Base-by-base conservation (phyloP, 2,113 vertebrate species). In the Muntiacus muntjak region DNA sequence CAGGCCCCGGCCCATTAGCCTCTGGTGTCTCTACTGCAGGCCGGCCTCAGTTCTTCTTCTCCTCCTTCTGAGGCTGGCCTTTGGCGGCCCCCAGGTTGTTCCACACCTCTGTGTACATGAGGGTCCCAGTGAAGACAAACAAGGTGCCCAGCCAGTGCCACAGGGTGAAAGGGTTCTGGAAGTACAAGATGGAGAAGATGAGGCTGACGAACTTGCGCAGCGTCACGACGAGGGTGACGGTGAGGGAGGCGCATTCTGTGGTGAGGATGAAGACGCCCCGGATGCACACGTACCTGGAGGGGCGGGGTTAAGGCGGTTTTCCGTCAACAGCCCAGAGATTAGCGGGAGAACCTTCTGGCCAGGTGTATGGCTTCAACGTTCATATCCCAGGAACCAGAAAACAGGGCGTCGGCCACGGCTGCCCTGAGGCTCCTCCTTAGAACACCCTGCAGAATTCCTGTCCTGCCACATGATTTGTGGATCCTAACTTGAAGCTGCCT, bases 201-300 rank as follows among this genome's bases (percentile, higher is more conserved):
- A 99, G 99, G 98, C 99, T 99, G 98, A 99, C 97, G 12, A 99
- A 99, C 98, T 99, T 99, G 57, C 99, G 99, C 0, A 99, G 99
- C 0, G 99, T 99, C 98, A 99, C 99, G 45, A 99, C 99, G 78
- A 99, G 98, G 0, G 99, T 99, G 97, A 99, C 99, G 0, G 99
- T 99, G 55, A 99, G 99, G 5, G 99, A 99, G 7, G 99, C 96
- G 67, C 99, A 99, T 97, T 99, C 99, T 0, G 99, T 99, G 52
- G 99, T 99, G 91, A 99, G 99, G 94, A 99, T 99, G 98, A 99
- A 99, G 13, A 99, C 99, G 0, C 99, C 99, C 0, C 99, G 99
- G 97, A 99, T 99, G 97, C 99, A 99, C 71, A 99, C 99, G 0
- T 99, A 99, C 98, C 99, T 99, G 98, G 57, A 97, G 85, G 87